A percentile compares a stretch with the other conserved stretches of the same genome.
phyloP scores from a whole-genome alignment of 1,140 invertebrate genomes.

The Penaeus japonicus region DNA sequence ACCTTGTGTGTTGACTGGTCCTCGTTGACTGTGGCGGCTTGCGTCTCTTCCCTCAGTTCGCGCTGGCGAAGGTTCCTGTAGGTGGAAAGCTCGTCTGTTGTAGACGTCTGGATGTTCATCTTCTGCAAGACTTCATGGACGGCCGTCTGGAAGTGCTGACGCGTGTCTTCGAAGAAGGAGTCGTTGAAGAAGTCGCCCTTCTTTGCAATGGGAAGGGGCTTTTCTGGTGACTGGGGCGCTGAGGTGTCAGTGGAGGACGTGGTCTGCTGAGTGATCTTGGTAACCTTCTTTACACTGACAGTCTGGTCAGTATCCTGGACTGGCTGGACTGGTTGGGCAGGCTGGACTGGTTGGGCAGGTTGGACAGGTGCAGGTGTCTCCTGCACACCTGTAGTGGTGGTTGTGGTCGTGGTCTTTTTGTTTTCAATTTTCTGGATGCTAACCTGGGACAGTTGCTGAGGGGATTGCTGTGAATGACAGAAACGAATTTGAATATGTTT shows the following conservation, averaged over 20 bases:
- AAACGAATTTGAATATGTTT: too few species aligned
- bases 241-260: not conserved
- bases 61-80: constrained; percentile 40
- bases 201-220: constrained; percentile 20
- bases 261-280: too few species aligned
- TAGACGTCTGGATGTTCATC: not conserved
- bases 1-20: constrained; percentile 20
- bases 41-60: constrained; percentile 29
- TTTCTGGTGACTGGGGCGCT: too few species aligned
- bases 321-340: too few species aligned
- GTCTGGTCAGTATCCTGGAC: too few species aligned
- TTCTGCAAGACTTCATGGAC: constrained; percentile 27
- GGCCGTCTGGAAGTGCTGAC: constrained; percentile 7
- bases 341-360: too few species aligned
- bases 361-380: not conserved
- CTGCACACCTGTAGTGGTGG: not conserved
- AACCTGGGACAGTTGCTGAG: too few species aligned
- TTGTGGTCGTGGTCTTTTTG: constrained; percentile 2
- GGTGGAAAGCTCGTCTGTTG: not conserved
- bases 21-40: constrained; percentile 15
- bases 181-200: constrained; percentile 33
- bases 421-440: constrained; percentile 13
- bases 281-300: too few species aligned
- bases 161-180: constrained; percentile 31
- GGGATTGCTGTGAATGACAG: too few species aligned